phyloP scores from a whole-genome alignment of 2,888 invertebrate species.

The Drosophila yooni region DNA sequence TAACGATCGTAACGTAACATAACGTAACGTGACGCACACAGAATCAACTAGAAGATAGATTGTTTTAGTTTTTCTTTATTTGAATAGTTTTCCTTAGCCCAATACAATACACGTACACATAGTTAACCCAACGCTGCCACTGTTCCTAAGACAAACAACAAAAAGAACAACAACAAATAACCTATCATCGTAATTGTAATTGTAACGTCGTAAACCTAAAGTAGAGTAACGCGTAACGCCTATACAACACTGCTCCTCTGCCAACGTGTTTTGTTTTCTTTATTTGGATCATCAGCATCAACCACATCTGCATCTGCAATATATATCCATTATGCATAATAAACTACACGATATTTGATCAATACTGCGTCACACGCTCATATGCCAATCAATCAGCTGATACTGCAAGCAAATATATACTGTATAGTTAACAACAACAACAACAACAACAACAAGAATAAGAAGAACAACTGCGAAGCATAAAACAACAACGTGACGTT shows the following conservation, averaged over 20 bases:
- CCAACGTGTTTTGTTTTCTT: slow-evolving; percentile 40
- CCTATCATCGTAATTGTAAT: slow-evolving; percentile 45
- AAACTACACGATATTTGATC: slow-evolving; percentile 16
- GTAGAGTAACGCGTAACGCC: slow-evolving; percentile 44
- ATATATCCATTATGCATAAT: slow-evolving; percentile 24
- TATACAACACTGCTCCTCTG: slow-evolving; percentile 58
- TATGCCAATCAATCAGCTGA: slow-evolving; percentile 35
- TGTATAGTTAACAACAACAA: slow-evolving; percentile 12
- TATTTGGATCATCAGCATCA: slow-evolving; percentile 18
- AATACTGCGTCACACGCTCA: slow-evolving; percentile 17
- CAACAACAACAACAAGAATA: slow-evolving; percentile 13
- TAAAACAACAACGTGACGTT: slow-evolving; percentile 59
- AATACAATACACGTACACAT: slow-evolving; percentile 52
- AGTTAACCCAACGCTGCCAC: slow-evolving; percentile 78
- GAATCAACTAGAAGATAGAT: slow-evolving; percentile 39
- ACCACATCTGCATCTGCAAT: slow-evolving; percentile 6
- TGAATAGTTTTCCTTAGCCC: slow-evolving; percentile 46
- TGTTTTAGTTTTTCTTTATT: slow-evolving; percentile 3
- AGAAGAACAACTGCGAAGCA: slow-evolving; percentile 44
- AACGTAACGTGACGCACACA: slow-evolving; percentile 50
- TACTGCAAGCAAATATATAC: slow-evolving; percentile 29
- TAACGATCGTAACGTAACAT: slow-evolving; percentile 49
- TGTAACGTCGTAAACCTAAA: slow-evolving; percentile 46
- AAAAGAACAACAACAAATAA: slow-evolving; percentile 43
- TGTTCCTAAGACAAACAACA: slow-evolving; percentile 72